Base-by-base conservation (phyloP, 2,888 invertebrate genomes). In the Geophilus truncorum region DNA sequence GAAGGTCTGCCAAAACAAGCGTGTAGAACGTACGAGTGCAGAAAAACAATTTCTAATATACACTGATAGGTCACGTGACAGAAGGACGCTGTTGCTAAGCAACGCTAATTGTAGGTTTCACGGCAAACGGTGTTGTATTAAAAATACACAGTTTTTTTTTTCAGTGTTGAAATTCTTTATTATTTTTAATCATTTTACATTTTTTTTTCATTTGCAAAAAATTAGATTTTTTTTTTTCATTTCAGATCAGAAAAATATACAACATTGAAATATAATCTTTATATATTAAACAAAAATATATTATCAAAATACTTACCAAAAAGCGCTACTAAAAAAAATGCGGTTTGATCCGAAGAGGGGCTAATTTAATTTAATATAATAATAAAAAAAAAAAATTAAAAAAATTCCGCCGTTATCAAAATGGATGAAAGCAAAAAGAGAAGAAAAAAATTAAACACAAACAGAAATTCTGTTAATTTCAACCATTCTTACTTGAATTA, bases 291-390 rank as follows among this genome's bases (percentile, higher is more conserved):
- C 10, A 4, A 76, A 34, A 32, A 77, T 23, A 30, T n/a, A 75
- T 70, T 70, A 34, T 34, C 32, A 77, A 77, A 77, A 77, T 34
- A 77, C 36, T 77, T 34, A 77, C 32, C 32, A 34, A 28, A n/a
- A 34, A 77, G 34, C 21, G 10, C n/a, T 77, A 18, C 21, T 34
- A 77, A 77, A 77, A 77, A 77, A 77, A 77, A n/a, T 77, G 77
- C 1, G 77, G 77, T 36, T 77, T 77, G n/a, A 77, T 77, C 32
- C 77, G 77, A 32, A 77, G 77, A 34, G 77, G 77, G 10, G 32
- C 36, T 77, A 32, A 75, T 75, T n/a, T n/a, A 25, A 7, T n/a
- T 23, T 0, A 70, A 75, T 2, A 75, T 23, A 4, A 75, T 15
- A 21, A 28, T 2, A 25, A 70, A 70, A 70, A 70, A 4, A 70